Base-by-base conservation (phyloP, 2,113 vertebrate species). In the Ammodytes dubius region DNA sequence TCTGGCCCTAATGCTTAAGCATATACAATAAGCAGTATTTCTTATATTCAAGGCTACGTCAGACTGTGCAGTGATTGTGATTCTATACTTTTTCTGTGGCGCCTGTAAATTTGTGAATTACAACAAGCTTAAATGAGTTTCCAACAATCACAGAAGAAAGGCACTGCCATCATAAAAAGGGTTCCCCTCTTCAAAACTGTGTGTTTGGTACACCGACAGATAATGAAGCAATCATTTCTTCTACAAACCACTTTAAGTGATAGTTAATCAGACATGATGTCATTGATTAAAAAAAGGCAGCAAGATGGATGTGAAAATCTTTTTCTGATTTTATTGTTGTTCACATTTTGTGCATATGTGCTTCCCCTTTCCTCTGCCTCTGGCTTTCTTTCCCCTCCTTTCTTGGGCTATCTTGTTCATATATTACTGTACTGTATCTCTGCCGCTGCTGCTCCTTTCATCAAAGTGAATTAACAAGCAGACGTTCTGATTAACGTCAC, bases 381-480 rank as follows among this genome's bases (percentile, higher is more conserved):
- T 70, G 49, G 4, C 49, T 50, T 40, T 74, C 66, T 40, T 53
- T n/a, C 12, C n/a, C 39, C 37, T 45, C 12, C 39, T 64, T 14
- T 68, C 43, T 60, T 7, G 19, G 45, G 45, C 57, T 86, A 82
- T 2, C 68, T 56, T 68, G 69, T 72, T 77, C 73, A 70, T 65
- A 79, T 57, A 27, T 27, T 27, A 68, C 58, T 45, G 45, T 70
- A 56, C 66, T 27, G 40, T 68, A 56, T 85, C 59, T 79, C 42
- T 77, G 61, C 69, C 9, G 4, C 15, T 53, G 52, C 58, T 65
- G 58, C 19, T 19, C 37, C 13, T 6, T 78, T 86, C 69, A 79
- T 92, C 79, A 89, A 88, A 88, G 80, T 91, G 80, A 92, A 88
- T 90, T 85, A 92, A 79, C 71, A 79, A 85, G 79, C 61, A 85